Base-by-base conservation (phyloP, 2,113 vertebrate species). In the Aplodontia rufa region DNA sequence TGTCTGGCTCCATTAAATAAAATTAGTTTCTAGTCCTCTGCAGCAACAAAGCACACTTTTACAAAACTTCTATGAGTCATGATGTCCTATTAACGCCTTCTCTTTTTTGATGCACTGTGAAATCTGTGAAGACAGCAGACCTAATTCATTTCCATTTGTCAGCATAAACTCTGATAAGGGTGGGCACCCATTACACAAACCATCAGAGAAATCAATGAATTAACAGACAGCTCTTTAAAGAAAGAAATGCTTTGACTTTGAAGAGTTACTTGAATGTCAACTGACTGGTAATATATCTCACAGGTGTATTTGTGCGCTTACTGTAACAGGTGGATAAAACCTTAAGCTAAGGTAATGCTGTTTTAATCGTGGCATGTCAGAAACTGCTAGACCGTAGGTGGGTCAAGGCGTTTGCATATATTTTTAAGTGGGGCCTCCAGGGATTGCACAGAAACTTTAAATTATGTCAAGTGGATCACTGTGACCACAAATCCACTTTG, bases 291-390 rank as follows among this genome's bases (percentile, higher is more conserved):
- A 71, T 10, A 5, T 58, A 49, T 53, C 28, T 78, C 32, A 37
- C 71, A 90, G 82, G 47, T 90, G 42, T 51, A 53, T 88, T 91
- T 92, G 71, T 71, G 72, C 96, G 90, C 68, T 42, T 78, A 81
- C 60, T 90, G 16, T 71, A 80, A 40, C 45, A 90, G 60, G 66
- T 92, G 53, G 42, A 35, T 87, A 72, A 92, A 90, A 42, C 19
- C 55, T 82, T 68, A 62, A 84, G 81, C 42, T 93, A 88, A 80
- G 86, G 53, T 49, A 71, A 81, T 85, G 64, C 11, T 89, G 30
- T 91, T 96, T 96, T 88, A 95, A 97, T 60, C 19, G 26, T 0
- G 2, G 9, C 35, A 6, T 83, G n/a, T 81, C 66, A 90, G 49
- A 87, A 62, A 75, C 37, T 84, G 45, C 37, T 22, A 76, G 49